Evolutionary conservation across 2,797 vertebrate genomes (phyloP).

Genomic region (Argya squamiceps): DNA sequence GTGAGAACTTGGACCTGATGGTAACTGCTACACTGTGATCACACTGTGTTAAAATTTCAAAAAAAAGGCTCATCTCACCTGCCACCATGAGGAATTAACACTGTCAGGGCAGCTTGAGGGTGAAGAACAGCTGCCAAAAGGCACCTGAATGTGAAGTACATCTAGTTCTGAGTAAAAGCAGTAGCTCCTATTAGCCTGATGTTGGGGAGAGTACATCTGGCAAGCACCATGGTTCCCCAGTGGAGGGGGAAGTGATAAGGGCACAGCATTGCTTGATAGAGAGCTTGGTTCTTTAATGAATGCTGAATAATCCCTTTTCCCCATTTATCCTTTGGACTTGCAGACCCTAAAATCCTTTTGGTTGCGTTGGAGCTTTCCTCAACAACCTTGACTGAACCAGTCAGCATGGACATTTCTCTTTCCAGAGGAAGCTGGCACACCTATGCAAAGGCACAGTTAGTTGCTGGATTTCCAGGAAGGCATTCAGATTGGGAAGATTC

Average conservation of each 20-base stretch:
- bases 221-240: neutral
- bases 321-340: neutral
- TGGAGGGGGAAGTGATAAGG: neutral
- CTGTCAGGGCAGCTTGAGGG: neutral
- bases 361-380: neutral
- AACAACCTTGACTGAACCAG: neutral
- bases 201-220: neutral
- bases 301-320: too few species aligned
- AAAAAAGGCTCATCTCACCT: neutral
- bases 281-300: neutral
- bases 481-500: neutral
- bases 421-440: neutral
- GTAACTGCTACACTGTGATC: neutral
- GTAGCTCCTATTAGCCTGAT: neutral
- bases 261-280: fast-evolving
- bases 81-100: neutral
- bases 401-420: neutral
- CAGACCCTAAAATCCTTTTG: neutral
- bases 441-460: too few species aligned
- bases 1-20: neutral
- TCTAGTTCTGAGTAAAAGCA: neutral
- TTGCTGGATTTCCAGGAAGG: neutral
- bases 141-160: neutral
- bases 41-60: neutral
- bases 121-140: neutral